Evolutionary conservation across 92 coral and sea anemone genomes (phyloP), one percentile per base, ranked within the genome.

Genomic region (Paramuricea clavata): DNA sequence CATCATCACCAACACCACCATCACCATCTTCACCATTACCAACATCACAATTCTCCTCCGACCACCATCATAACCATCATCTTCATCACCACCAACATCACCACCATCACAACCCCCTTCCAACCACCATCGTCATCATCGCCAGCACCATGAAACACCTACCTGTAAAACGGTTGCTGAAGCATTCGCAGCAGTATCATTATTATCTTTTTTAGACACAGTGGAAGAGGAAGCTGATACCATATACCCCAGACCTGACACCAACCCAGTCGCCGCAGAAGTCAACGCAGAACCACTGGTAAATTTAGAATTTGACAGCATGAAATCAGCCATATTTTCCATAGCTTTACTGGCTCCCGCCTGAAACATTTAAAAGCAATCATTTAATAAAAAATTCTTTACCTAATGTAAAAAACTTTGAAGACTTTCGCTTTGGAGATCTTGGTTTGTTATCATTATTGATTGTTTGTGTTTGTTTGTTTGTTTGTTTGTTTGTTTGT

Each of bases 181-280:
- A 13, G 15, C 35, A 19, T 54, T 54, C 62, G 2, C 8, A 6
- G 68, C 44, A 32, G 61, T 43, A 5, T 76, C 47, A 28, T 49
- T 74, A 43, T 16, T 47, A 21, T 25, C 12, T 0, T 23, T 49
- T 9, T 50, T 76, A 33, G 22, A 11, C 19, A 76, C 36, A 6
- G 82, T 25, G 2, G 19, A 83, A 16, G 85, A 49, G 3, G 79
- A 27, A 27, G 91, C 81, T 26, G 67, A 16, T 8, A 88, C 42
- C 72, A 86, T 62, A 3, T 31, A n/a, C 7, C 91, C 91, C 13
- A 88, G 49, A 16, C 87, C 84, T 7, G 87, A 82, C n/a, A 82
- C 84, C 25, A 88, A 27, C 5, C 84, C 87, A 12, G 87, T 82
- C 13, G 91, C 87, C 1, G 87, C 85, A 12, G 76, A 69, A 19